Percentiles rank a stretch among this genome's conserved stretches.
Conservation (phyloP, 2,888 invertebrate species). For the Silvanus unidentatus region DNA sequence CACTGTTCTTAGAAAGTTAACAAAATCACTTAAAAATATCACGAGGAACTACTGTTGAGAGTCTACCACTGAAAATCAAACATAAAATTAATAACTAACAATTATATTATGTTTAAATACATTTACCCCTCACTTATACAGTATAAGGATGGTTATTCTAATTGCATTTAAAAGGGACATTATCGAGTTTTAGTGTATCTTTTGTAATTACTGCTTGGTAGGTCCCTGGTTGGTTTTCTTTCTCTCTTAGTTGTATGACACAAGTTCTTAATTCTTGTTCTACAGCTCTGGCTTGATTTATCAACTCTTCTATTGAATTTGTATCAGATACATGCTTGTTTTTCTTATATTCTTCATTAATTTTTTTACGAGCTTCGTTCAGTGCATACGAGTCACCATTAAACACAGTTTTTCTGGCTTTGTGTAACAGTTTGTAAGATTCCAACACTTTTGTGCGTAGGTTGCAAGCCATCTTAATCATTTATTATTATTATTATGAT, state of each 20-base stretch:
- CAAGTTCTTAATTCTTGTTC: constrained; percentile 64
- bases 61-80: no score
- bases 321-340: constrained; percentile 57
- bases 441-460: constrained; percentile 55
- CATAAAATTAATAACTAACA: no score
- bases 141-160: no score
- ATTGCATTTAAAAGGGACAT: constrained; percentile 53
- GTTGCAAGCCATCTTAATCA: constrained; percentile 18
- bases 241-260: constrained; percentile 66
- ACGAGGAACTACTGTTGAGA: no score
- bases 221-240: constrained; percentile 59
- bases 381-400: constrained; percentile 60
- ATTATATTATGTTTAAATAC: no score
- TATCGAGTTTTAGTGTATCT: constrained; percentile 59
- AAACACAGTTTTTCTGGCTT: constrained; percentile 62
- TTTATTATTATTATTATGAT: constrained; percentile 8
- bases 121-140: no score
- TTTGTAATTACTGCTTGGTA: constrained; percentile 57
- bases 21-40: no score
- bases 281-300: constrained; percentile 62
- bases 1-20: no score
- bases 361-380: constrained; percentile 58
- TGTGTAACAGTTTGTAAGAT: constrained; percentile 67
- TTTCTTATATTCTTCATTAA: constrained; percentile 70
- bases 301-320: constrained; percentile 60